Conservation (phyloP, 2,888 invertebrate species). For the Gastracanthus pulcherrimus region DNA sequence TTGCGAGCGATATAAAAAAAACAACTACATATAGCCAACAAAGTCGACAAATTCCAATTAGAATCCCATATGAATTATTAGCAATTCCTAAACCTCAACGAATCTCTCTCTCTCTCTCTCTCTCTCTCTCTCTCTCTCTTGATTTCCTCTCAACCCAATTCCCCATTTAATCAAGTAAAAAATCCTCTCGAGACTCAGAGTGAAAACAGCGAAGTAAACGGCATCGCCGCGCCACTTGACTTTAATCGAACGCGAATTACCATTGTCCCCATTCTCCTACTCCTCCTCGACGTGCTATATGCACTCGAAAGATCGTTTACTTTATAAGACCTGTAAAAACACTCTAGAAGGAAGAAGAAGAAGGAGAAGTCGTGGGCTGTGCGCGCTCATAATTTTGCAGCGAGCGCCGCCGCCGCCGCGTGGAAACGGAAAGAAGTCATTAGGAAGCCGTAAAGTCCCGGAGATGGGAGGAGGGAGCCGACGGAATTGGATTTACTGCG, state of each 20-base stretch:
- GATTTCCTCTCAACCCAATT: background rate
- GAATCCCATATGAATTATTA: background rate
- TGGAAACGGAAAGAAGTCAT: conserved; percentile 35
- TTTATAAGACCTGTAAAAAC: conserved; percentile 40
- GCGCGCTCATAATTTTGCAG: conserved; percentile 2
- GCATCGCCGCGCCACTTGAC: background rate
- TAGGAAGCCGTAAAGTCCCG: conserved; percentile 20
- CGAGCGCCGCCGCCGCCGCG: too few relatives aligned
- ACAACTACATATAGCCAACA: background rate
- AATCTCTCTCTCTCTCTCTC: background rate
- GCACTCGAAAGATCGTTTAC: conserved; percentile 23
- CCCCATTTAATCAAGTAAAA: background rate
- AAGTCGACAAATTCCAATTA: background rate
- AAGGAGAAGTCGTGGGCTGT: background rate
- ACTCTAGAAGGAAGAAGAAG: background rate
- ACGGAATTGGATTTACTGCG: conserved; percentile 23
- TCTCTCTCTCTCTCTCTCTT: background rate
- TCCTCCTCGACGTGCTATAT: background rate
- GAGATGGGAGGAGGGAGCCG: background rate
- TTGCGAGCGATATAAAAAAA: background rate
- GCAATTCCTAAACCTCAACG: background rate
- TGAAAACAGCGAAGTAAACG: conserved; percentile 13
- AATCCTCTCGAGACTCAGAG: background rate
- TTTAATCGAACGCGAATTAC: conserved; percentile 31
- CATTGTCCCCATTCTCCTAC: background rate